Evolutionary conservation across 2,797 vertebrate genomes (phyloP).

Genomic region (Coranthus polyacanthus): DNA sequence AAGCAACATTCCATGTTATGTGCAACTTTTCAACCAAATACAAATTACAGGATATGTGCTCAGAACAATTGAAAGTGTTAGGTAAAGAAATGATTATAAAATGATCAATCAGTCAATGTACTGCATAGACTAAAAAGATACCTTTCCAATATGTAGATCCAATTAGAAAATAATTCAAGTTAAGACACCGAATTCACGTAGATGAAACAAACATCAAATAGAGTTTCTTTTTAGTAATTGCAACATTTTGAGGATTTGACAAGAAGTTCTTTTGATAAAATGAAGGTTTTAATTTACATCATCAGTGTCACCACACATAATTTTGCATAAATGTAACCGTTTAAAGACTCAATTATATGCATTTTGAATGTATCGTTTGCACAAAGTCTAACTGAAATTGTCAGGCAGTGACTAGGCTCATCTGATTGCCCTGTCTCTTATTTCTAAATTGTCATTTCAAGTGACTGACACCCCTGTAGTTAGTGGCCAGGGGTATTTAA

Average conservation of each 20-base stretch:
- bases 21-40: not conserved
- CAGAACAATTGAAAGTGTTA: not conserved
- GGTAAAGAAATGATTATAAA: too few species aligned
- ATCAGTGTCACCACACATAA: constrained; percentile 22
- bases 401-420: constrained; percentile 38
- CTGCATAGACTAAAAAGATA: not conserved
- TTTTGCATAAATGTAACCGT: constrained; percentile 10
- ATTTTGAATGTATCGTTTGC: constrained; percentile 26
- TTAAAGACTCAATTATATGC: constrained; percentile 1
- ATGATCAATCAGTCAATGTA: too few species aligned
- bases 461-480: constrained; percentile 80
- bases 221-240: not conserved
- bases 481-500: constrained; percentile 60
- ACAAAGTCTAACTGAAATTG: constrained; percentile 38
- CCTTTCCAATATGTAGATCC: not conserved
- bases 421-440: constrained; percentile 66
- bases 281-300: constrained; percentile 31
- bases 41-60: not conserved
- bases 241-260: not conserved
- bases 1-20: not conserved
- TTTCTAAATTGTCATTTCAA: constrained; percentile 64
- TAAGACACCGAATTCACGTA: not conserved
- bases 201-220: not conserved
- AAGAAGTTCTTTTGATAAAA: not conserved
- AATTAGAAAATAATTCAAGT: too few species aligned